Base-by-base conservation (phyloP, 1,140 invertebrate species). In the Microplitis mediator region DNA sequence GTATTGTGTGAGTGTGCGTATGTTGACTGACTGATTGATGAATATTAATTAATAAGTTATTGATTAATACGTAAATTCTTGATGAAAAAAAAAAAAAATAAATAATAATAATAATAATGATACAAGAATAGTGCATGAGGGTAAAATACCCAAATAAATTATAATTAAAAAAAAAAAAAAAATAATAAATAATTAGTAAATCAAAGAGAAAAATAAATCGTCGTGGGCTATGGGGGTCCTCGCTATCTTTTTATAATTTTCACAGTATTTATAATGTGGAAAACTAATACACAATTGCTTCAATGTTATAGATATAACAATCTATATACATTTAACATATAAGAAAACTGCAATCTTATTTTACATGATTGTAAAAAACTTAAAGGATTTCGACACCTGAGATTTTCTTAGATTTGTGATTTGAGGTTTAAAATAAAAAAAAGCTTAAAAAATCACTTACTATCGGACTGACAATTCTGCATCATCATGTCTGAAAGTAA, bases 1-100 rank as follows among this genome's bases (percentile, higher is more conserved):
- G 84, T 82, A 80, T 77, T 81, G 84, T 81, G 83, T 85, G 84
- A 83, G 81, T 84, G 84, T 83, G 84, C 80, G 81, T 82, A 84
- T 85, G 83, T 84, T 82, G 78, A 85, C 79, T 82, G 78, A 85
- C 79, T 81, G 78, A 80, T 84, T 61, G 65, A 67, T 67, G 64
- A 84, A 74, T 82, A 84, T 84, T 85, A 85, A 83, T 84, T 81
- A 74, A 84, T 85, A 85, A 85, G 82, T 84, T 82, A 74, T 83
- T 81, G 58, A 69, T 52, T 69, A 35, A 67, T 73, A 69, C 16
- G 65, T 74, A 64, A 77, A 81, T 83, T 82, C 78, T 77, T 79
- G 76, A 79, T 82, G 80, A 81, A 75, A 75, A 70, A 52, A 73
- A 64, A 72, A 73, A 76, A 68, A 69, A 32, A 31, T 5, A 61